A percentile compares a stretch with the other conserved stretches of the same genome.
Evolutionary conservation across 2,113 vertebrate species (phyloP).

Genomic region (Gambusia holbrooki): DNA sequence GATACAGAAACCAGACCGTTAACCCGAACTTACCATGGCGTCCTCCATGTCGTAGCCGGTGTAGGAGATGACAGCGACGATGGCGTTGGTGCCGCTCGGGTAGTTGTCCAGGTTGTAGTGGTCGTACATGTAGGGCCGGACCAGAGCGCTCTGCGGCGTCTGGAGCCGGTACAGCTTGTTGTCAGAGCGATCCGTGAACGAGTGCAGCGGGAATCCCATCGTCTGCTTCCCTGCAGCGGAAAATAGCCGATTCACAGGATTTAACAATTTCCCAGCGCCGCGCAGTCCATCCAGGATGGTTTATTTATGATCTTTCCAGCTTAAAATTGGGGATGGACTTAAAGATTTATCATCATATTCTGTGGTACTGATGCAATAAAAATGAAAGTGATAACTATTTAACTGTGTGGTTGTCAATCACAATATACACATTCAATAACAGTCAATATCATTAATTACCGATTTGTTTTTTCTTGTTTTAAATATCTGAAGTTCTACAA

Average conservation of each 20-base stretch:
- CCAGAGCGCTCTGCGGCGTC: conserved; percentile 94
- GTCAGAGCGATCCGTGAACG: conserved; percentile 89
- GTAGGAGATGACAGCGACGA: conserved; percentile 97
- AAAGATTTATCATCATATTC: no score
- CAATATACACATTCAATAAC: no score
- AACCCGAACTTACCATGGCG: conserved; percentile 87
- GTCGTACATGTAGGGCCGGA: conserved; percentile 95
- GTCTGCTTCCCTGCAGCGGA: conserved; percentile 90
- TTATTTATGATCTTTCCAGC: no score
- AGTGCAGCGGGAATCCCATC: conserved; percentile 96
- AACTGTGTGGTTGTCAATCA: no score
- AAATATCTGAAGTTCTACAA: no score
- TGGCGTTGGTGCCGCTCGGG: conserved; percentile 91
- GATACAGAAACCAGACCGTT: not conserved
- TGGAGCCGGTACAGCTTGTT: conserved; percentile 97
- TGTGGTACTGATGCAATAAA: no score
- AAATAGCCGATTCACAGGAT: no score
- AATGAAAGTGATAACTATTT: no score
- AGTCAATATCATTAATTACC: no score
- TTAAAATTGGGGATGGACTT: no score
- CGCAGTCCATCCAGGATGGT: no score
- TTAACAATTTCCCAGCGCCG: not conserved
- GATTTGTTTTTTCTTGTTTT: no score
- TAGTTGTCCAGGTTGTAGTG: conserved; percentile 95
- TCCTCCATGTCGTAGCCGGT: conserved; percentile 99